Percentiles rank a stretch among this genome's conserved stretches.
These are phyloP conservation scores for Phoenicopterus ruber DNA, from an alignment of 2,113 vertebrate genomes.

Conservation along the genomic window DNA sequence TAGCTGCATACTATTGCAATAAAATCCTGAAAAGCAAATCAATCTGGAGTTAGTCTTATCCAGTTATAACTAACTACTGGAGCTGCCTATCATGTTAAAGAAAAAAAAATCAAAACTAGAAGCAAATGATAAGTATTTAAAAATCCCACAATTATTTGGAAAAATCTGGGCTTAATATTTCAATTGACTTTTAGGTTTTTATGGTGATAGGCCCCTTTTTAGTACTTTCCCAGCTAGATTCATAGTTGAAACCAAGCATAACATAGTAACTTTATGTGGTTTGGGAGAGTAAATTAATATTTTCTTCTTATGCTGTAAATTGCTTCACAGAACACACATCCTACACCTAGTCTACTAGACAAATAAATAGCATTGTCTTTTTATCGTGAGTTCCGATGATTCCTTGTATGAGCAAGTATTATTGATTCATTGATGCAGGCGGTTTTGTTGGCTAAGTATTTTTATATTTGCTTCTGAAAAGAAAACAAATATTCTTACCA, in stretches of 20 bases:
- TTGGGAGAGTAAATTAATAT: neutral
- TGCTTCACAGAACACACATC: neutral
- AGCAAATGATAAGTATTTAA: neutral
- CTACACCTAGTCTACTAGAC: neutral
- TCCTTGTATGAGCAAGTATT: neutral
- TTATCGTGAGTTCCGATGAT: neutral
- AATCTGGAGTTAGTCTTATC: neutral
- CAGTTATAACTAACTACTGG: neutral
- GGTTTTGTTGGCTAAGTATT: neutral
- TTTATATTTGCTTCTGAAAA: conserved; percentile 26
- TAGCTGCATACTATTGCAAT: neutral
- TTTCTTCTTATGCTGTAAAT: neutral
- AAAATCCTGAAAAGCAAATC: conserved; percentile 17
- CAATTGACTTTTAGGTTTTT: neutral
- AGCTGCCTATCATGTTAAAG: neutral
- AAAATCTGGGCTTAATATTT: neutral
- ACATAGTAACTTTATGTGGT: neutral
- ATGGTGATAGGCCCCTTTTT: neutral
- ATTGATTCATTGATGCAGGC: neutral
- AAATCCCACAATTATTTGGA: neutral
- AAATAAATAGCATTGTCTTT: neutral
- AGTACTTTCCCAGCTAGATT: neutral
- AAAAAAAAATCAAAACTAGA: neutral
- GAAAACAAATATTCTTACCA: neutral
- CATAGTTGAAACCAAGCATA: neutral